Base-by-base conservation (phyloP, 2,888 invertebrate genomes). In the Rhogogaster chlorosoma region DNA sequence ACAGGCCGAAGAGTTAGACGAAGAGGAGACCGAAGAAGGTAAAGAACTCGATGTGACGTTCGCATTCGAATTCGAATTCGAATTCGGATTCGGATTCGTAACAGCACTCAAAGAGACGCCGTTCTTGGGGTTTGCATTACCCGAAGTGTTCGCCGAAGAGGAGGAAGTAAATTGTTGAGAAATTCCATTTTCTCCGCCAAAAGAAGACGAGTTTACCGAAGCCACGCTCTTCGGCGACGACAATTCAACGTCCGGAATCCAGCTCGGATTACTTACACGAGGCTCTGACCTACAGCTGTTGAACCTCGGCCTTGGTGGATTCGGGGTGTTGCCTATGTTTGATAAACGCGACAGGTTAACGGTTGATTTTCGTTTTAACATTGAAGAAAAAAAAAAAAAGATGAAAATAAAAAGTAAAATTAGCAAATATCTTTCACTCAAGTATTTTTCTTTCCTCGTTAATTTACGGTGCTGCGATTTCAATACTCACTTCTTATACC, bases 401-500 rank as follows among this genome's bases (percentile, higher is more conserved):
- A n/a, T n/a, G n/a, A 32, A 36, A 4, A 0, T n/a, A 0, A 1
- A 0, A 36, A 9, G 36, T 6, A 32, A 32, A 7, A 70, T 67
- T 29, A 4, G 10, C 57, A 80, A 10, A 67, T 15, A 6, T 6
- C 1, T 32, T 15, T 32, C 29, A n/a, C n/a, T n/a, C n/a, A n/a
- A n/a, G n/a, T 67, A 15, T 70, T 0, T 32, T 70, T 18, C 15
- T 29, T n/a, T 70, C 18, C 2, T 36, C 4, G 2, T 73, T 3
- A 1, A 1, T n/a, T 38, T 18, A 10, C 71, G 80, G 84, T 82
- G 80, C 36, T 80, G n/a, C n/a, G 82, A 53, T 53, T 7, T 15
- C 6, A n/a, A 77, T 86, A 94, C 95, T 94, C 90, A 96, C 96
- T 95, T 94, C 96, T 94, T 85, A 94, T 92, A n/a, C 95, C 94